Base-by-base conservation (phyloP, 2,888 invertebrate species). In the Nymphalis urticae region DNA sequence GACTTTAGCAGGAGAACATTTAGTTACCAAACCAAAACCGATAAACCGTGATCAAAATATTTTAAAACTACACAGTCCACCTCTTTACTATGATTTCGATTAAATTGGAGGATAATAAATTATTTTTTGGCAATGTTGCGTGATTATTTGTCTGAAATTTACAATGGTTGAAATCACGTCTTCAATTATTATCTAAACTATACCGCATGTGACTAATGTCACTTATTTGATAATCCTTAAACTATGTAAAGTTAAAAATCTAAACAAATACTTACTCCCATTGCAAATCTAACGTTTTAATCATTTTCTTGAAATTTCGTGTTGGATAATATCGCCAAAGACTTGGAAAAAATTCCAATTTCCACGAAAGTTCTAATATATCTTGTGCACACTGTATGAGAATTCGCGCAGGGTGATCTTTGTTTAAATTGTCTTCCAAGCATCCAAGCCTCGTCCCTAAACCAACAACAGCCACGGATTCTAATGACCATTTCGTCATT, bases 401-500 rank as follows among this genome's bases (percentile, higher is more conserved):
- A 65, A 82, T 75, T 32, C 75, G 79, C 0, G 85, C 84, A 1
- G 89, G 87, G 16, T 90, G 85, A 53, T 88, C 85, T 1, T 82
- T 79, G 0, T 76, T 50, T 36, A 87, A 51, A 47, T 84, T 75
- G 50, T 89, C 87, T 24, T 77, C 66, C 2, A 92, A 75, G 70
- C 88, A 87, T 27, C 90, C 90, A 0, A 92, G 73, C 64, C 89
- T 81, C 0, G 86, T 78, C 1, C 91, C 92, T 56, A 92, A 77
- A 5, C 82, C 86, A 1, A 92, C 86, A 53, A 86, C 75, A 0
- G 84, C 87, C 8, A 90, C 76, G 0, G 93, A 94, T 85, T 95
- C 95, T 64, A 95, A 81, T 1, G 94, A 92, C 94, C 95, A 95
- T 80, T 94, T 94, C 48, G 92, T 92, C 24, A 95, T 81, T 83